Evolutionary conservation across 2,113 vertebrate species (phyloP).

Genomic region (Silurus asotus): DNA sequence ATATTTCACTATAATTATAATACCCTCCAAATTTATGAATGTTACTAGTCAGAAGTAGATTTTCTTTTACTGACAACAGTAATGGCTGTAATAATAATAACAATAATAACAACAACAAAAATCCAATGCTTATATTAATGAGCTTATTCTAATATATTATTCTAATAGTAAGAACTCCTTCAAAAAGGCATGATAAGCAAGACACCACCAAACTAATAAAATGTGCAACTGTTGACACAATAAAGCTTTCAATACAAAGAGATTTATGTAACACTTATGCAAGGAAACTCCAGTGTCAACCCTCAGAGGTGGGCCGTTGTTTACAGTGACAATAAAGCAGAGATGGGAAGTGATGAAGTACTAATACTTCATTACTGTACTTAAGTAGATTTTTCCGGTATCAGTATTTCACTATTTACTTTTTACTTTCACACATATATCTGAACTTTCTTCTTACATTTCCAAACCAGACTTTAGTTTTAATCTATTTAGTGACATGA

Average conservation of each 20-base stretch:
- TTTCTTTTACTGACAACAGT: neutral
- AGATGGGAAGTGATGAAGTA: too few species aligned
- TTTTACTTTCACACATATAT: too few species aligned
- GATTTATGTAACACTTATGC: neutral
- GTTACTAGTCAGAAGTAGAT: neutral
- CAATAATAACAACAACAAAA: neutral
- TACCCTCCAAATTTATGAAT: neutral
- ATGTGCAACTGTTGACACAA: neutral
- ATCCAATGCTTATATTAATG: neutral
- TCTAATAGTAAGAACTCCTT: neutral
- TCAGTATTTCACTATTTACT: too few species aligned
- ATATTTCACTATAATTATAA: neutral
- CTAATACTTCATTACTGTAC: too few species aligned
- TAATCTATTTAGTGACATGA: too few species aligned
- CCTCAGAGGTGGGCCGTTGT: neutral
- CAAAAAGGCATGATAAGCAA: neutral
- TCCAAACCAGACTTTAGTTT: too few species aligned
- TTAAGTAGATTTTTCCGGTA: too few species aligned
- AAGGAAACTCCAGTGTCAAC: neutral
- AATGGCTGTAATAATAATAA: neutral
- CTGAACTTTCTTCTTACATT: too few species aligned
- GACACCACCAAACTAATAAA: neutral
- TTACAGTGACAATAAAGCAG: too few species aligned
- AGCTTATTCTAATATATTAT: neutral
- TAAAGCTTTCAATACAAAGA: neutral